A percentile compares a stretch with the other conserved stretches of the same genome.
Evolutionary conservation across 2,113 vertebrate species (phyloP).

Genomic region (Collichthys lucidus): DNA sequence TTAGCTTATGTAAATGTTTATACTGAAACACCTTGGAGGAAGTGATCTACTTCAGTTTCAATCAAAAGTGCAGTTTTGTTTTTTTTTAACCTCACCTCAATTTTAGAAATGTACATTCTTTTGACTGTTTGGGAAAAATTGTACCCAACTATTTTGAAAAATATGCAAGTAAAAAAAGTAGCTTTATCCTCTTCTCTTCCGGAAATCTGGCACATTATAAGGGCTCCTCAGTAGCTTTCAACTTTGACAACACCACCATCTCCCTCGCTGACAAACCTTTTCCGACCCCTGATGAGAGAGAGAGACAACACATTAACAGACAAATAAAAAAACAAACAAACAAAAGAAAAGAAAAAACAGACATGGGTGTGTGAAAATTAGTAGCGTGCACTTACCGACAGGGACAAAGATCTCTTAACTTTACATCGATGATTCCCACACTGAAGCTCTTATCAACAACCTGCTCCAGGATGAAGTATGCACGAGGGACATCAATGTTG

Average conservation of each 20-base stretch:
- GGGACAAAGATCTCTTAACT: constrained; percentile 93
- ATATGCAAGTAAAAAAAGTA: constrained; percentile 87
- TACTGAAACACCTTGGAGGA: constrained; percentile 74
- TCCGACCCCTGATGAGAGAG: constrained; percentile 88
- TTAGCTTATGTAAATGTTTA: constrained; percentile 88
- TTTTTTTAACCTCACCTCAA: constrained; percentile 36
- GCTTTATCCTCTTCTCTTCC: constrained; percentile 71
- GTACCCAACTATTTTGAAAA: constrained; percentile 87
- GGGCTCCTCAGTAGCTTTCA: constrained; percentile 89
- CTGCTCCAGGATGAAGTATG: constrained; percentile 93
- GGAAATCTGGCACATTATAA: constrained; percentile 81
- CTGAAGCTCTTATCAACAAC: constrained; percentile 96
- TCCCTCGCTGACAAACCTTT: constrained; percentile 97
- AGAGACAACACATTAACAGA: constrained; percentile 6
- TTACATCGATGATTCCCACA: constrained; percentile 91
- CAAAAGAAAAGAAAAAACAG: neutral
- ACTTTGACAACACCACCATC: constrained; percentile 94
- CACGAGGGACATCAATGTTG: constrained; percentile 95
- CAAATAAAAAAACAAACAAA: neutral
- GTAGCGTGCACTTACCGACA: constrained; percentile 86
- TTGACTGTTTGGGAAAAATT: constrained; percentile 80
- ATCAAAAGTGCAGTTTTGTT: constrained; percentile 75
- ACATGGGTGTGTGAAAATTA: neutral
- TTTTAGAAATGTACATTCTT: constrained; percentile 76
- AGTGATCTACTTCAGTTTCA: constrained; percentile 80